Evolutionary conservation across 2,888 invertebrate species (phyloP), one percentile per base, ranked within the genome.

Genomic region (Andrena bucephala): DNA sequence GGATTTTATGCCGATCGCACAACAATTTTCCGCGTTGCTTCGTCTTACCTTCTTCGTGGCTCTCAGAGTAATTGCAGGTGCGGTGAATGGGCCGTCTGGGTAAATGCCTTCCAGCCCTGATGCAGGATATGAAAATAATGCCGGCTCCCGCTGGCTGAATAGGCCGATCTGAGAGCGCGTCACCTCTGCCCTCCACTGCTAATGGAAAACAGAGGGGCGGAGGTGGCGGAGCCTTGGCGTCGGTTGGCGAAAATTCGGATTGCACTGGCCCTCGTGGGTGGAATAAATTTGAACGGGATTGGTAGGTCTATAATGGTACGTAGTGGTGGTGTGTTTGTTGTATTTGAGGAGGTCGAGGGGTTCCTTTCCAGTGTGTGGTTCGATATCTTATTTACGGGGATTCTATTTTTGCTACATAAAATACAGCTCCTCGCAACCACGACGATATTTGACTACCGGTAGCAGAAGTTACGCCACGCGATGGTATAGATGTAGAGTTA

Each of bases 1-100:
- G 54, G 48, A 57, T 68, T 33, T 76, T 74, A 68, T 50, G 20
- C 24, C 70, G 63, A 70, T 72, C 59, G 65, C 13, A 48, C 77
- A 74, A 81, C 66, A 79, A 83, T 87, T 87, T 83, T 73, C 85
- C 54, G 67, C 75, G 69, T 62, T 31, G 33, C 74, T 77, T 27
- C 60, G 65, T 69, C 79, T 77, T 75, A 20, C 33, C 66, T 48
- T 27, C 50, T 16, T 16, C 24, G 33, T 16, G 20, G 77, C 79
- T 87, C 73, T 82, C 77, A 73, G 60, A 77, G 66, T 87, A 87
- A 87, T 87, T 87, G 83, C 73, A 71, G 20, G 33, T 16, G 24
- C 33, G 10, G 54, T 76, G 57, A 79, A 79, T 66, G 57, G 48
- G 48, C 33, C 33, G 60, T 60, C 42, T 42, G 6, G 66, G 72